Conservation (phyloP, 2,888 invertebrate species). For the Callosobruchus maculatus region DNA sequence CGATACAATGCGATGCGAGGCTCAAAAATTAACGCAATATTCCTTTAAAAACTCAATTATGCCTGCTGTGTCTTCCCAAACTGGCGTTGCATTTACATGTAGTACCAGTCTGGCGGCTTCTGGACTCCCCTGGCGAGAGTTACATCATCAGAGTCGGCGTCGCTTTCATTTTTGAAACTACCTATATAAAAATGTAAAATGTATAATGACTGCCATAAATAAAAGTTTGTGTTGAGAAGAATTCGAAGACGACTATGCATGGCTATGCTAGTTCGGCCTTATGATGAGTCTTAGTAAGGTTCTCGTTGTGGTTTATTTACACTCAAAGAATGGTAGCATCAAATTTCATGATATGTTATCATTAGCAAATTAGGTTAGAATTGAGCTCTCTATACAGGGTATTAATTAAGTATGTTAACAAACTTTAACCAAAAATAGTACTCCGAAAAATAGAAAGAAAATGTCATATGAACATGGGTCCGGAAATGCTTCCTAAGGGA, state of each 20-base stretch:
- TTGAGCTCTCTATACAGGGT: too few relatives aligned
- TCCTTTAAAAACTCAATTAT: background rate
- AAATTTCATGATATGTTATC: too few relatives aligned
- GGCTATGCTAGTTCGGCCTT: background rate
- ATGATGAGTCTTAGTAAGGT: background rate
- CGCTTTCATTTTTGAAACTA: background rate
- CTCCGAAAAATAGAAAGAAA: too few relatives aligned
- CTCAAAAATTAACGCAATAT: background rate
- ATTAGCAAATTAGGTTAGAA: too few relatives aligned
- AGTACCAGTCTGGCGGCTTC: background rate
- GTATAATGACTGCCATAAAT: background rate
- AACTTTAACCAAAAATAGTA: too few relatives aligned
- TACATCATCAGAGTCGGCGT: background rate
- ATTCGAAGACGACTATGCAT: background rate
- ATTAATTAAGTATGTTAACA: too few relatives aligned
- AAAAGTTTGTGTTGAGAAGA: background rate
- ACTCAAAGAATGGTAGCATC: too few relatives aligned
- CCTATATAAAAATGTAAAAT: background rate
- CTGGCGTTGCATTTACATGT: background rate
- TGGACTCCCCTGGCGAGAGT: background rate
- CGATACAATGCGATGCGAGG: background rate
- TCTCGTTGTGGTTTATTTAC: background rate
- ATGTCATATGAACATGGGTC: too few relatives aligned
- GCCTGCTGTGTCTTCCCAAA: background rate
- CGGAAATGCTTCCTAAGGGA: too few relatives aligned